Conservation (phyloP, 35 echinoderm and acorn worm species). For the Apostichopus parvimensis region DNA sequence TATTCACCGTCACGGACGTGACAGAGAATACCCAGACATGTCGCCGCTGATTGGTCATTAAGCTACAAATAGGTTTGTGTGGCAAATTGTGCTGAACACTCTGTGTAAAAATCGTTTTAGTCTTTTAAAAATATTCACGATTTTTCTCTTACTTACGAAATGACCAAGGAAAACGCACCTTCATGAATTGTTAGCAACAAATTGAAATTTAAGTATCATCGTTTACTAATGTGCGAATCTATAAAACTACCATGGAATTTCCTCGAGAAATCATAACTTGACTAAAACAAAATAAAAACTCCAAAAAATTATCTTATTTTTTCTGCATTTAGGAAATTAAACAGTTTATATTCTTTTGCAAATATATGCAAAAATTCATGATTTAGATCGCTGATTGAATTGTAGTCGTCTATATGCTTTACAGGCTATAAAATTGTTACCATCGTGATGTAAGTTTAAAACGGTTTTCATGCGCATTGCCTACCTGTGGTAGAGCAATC, state of each 20-base stretch:
- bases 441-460: constrained; percentile 9
- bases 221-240: background rate
- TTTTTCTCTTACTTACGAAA: background rate
- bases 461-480: background rate
- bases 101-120: constrained; percentile 6
- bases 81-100: background rate
- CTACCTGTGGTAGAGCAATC: too few species aligned
- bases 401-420: background rate
- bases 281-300: background rate
- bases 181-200: background rate
- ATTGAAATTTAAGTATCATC: background rate
- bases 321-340: background rate
- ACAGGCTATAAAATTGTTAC: background rate
- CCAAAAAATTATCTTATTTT: background rate
- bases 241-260: background rate
- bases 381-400: background rate
- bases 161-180: too few species aligned
- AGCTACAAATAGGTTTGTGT: background rate
- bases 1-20: background rate
- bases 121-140: constrained; percentile 4
- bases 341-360: background rate
- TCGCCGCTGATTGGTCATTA: constrained; percentile 21
- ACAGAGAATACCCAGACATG: background rate
- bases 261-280: background rate
- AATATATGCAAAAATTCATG: constrained; percentile 12